Conservation (phyloP, 2,797 vertebrate species). For the Cephalopachus bancanus region DNA sequence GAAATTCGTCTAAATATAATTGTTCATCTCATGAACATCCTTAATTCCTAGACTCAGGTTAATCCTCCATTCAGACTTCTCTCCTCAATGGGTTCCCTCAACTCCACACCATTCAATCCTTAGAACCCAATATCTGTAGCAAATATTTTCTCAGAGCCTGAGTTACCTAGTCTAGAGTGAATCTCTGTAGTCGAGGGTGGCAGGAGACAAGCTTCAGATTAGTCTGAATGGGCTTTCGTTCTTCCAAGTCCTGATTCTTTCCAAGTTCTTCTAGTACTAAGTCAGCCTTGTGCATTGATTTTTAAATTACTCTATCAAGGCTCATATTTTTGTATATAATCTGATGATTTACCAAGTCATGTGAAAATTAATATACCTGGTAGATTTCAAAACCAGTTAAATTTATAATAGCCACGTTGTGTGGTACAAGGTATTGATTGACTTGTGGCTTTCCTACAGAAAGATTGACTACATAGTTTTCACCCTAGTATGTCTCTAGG, state of each 20-base stretch:
- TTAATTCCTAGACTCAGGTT: neutral
- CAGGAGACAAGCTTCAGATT: neutral
- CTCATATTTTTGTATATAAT: neutral
- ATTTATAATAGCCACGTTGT: neutral
- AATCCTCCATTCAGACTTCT: neutral
- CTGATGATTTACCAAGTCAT: neutral
- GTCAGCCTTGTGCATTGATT: neutral
- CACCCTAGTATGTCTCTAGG: neutral
- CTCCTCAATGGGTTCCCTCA: neutral
- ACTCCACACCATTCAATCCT: neutral
- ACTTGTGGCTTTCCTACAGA: neutral
- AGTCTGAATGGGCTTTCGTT: neutral
- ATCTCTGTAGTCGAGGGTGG: neutral
- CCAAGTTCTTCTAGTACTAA: neutral
- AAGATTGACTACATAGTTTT: neutral
- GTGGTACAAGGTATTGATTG: neutral
- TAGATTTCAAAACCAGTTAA: slow-evolving; percentile 29
- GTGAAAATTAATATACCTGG: neutral
- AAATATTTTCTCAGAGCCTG: neutral
- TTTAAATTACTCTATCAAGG: neutral
- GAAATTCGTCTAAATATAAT: neutral
- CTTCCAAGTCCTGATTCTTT: neutral
- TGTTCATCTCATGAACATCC: neutral
- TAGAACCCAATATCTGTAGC: neutral
- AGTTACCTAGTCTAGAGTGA: neutral